phyloP scores from a whole-genome alignment of 2,797 vertebrate species.

The Gadopsis marmoratus region DNA sequence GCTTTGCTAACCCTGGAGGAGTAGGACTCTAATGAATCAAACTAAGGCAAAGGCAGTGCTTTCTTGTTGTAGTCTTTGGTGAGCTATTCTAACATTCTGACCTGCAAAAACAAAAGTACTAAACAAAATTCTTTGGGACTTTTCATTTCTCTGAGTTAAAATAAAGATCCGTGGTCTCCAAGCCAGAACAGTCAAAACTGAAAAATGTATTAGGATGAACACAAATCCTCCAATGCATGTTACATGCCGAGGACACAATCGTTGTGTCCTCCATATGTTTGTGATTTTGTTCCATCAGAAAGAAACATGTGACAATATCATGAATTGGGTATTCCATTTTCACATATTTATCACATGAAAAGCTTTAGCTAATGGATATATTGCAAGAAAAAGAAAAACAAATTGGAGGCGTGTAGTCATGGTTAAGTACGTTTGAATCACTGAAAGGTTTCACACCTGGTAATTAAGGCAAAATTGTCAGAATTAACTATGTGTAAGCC shows the following conservation, averaged over 20 bases:
- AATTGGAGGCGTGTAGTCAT: background rate
- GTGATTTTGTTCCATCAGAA: background rate
- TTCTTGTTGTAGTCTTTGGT: background rate
- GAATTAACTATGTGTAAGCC: background rate
- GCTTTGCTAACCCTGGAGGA: conserved; percentile 32
- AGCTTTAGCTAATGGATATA: no score
- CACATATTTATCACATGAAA: background rate
- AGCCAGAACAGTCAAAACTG: conserved; percentile 4
- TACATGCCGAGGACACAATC: background rate
- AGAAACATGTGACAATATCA: background rate
- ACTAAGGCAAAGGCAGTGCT: conserved; percentile 20
- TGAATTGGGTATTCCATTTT: background rate
- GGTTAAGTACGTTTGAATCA: background rate
- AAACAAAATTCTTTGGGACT: background rate
- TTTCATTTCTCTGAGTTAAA: conserved; percentile 1
- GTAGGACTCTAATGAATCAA: conserved; percentile 42
- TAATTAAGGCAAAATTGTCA: background rate
- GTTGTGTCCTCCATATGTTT: background rate
- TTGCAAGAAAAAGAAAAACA: background rate
- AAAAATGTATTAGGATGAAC: background rate
- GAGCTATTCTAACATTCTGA: conserved; percentile 7
- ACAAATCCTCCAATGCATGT: background rate
- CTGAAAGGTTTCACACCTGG: background rate
- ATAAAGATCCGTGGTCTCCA: background rate
- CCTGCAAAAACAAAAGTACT: conserved; percentile 11